phyloP scores from a whole-genome alignment of 23 tunicate species.

The Aplidium turbinatum region DNA sequence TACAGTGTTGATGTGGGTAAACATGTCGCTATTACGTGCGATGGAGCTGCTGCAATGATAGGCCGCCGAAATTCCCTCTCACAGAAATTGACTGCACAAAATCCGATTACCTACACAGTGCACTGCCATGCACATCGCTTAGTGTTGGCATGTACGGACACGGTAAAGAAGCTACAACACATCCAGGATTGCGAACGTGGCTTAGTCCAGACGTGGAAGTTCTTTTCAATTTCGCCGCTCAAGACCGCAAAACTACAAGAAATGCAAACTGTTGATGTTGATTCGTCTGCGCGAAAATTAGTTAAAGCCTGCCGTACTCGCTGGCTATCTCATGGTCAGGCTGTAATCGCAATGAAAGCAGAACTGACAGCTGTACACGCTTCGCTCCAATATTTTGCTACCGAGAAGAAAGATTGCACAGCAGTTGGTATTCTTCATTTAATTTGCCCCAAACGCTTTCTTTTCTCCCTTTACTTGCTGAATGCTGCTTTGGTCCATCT shows the following conservation, averaged over 20 bases:
- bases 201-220: constrained; percentile 32
- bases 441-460: constrained; percentile 33
- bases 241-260: constrained; percentile 30
- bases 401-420: constrained; percentile 27
- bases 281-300: constrained; percentile 19
- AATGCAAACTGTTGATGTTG: constrained; percentile 31
- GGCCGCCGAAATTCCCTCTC: constrained; percentile 37
- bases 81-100: constrained; percentile 34
- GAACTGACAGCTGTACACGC: constrained; percentile 11
- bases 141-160: constrained; percentile 42
- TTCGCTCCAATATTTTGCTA: constrained; percentile 30
- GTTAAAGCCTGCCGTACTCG: constrained; percentile 36
- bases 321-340: constrained; percentile 44
- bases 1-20: constrained; percentile 27
- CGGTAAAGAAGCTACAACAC: constrained; percentile 28
- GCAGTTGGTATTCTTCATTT: constrained; percentile 18
- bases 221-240: constrained; percentile 18
- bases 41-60: constrained; percentile 44
- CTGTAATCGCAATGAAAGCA: constrained; percentile 39
- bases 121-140: constrained; percentile 38
- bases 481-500: constrained; percentile 41
- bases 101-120: constrained; percentile 33
- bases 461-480: constrained; percentile 35
- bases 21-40: constrained; percentile 37
- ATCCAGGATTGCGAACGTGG: constrained; percentile 41